A percentile compares a stretch with the other conserved stretches of the same genome.
These are phyloP conservation scores for Leptinotarsa tumamoca DNA, from an alignment of 2,888 invertebrate species.

Conservation along the genomic window DNA sequence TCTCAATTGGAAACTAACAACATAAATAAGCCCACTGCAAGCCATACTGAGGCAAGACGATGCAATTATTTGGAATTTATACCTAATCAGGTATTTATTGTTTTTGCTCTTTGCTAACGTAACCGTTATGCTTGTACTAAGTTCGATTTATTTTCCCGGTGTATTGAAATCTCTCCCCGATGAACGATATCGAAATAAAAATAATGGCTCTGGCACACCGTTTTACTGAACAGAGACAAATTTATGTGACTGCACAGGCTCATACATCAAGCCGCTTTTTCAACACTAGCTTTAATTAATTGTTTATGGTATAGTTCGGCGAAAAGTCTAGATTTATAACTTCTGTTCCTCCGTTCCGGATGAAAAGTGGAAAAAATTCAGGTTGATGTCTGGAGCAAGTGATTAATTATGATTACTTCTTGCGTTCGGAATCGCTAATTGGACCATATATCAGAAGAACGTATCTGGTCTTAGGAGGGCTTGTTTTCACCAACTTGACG, in stretches of 20 bases:
- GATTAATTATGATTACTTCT: conserved; percentile 13
- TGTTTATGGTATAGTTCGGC: conserved; percentile 53
- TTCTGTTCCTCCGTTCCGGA: conserved; percentile 31
- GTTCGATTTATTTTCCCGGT: conserved; percentile 38
- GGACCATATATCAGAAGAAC: background rate
- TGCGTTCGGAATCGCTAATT: conserved; percentile 3
- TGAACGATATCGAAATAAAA: conserved; percentile 50
- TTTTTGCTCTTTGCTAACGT: conserved; percentile 24
- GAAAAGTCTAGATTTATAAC: conserved; percentile 50
- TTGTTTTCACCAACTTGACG: background rate
- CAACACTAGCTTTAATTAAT: conserved; percentile 55
- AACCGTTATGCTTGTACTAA: conserved; percentile 29
- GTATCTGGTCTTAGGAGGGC: background rate
- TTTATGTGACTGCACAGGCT: conserved; percentile 50
- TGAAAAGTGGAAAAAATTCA: conserved; percentile 37
- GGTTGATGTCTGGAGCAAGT: conserved; percentile 20
- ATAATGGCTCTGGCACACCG: conserved; percentile 48
- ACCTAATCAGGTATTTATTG: conserved; percentile 36
- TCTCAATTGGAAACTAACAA: conserved; percentile 24
- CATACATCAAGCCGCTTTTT: conserved; percentile 51
- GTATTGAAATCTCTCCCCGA: conserved; percentile 45
- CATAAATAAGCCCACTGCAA: conserved; percentile 30
- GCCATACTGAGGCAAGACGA: conserved; percentile 7
- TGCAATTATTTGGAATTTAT: conserved; percentile 34
- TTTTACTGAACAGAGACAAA: conserved; percentile 52